Evolutionary conservation across 2,888 invertebrate genomes (phyloP).

Genomic region (Ornithoptera priamus): DNA sequence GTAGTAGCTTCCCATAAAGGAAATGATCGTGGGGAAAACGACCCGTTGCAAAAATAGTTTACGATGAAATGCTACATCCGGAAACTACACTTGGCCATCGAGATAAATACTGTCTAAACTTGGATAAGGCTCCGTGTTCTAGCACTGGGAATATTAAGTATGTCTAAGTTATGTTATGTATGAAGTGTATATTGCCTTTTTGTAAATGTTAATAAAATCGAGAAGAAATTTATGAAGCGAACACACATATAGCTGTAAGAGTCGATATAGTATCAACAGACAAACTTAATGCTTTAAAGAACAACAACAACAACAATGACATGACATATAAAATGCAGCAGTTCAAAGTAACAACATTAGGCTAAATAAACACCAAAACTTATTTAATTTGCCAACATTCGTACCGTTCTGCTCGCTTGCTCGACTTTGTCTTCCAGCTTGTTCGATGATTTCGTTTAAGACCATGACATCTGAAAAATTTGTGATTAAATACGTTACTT

Average conservation of each 20-base stretch:
- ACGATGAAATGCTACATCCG: no score
- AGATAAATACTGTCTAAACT: no score
- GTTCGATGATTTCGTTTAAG: conserved; percentile 97
- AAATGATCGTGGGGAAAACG: no score
- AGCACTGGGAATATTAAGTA: no score
- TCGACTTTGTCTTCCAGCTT: conserved; percentile 93
- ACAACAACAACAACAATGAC: conserved; percentile 45
- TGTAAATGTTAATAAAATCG: conserved; percentile 37
- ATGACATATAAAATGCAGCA: conserved; percentile 36
- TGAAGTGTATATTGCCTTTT: conserved; percentile 31
- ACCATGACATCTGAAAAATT: conserved; percentile 94
- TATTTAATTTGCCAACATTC: conserved; percentile 45
- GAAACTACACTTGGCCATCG: no score
- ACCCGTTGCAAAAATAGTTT: no score
- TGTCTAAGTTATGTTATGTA: not conserved
- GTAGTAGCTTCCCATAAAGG: no score
- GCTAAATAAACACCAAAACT: conserved; percentile 26
- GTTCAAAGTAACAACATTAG: conserved; percentile 19
- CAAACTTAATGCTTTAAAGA: conserved; percentile 45
- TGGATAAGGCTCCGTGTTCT: no score
- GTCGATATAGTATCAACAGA: conserved; percentile 23
- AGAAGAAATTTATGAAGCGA: conserved; percentile 39
- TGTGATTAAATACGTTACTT: not conserved
- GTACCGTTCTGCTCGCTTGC: conserved; percentile 94
- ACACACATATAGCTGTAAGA: conserved; percentile 32